Percentiles rank a stretch among this genome's conserved stretches.
phyloP scores from a whole-genome alignment of 2,797 vertebrate species.

The Cyprinodon diabolis region DNA sequence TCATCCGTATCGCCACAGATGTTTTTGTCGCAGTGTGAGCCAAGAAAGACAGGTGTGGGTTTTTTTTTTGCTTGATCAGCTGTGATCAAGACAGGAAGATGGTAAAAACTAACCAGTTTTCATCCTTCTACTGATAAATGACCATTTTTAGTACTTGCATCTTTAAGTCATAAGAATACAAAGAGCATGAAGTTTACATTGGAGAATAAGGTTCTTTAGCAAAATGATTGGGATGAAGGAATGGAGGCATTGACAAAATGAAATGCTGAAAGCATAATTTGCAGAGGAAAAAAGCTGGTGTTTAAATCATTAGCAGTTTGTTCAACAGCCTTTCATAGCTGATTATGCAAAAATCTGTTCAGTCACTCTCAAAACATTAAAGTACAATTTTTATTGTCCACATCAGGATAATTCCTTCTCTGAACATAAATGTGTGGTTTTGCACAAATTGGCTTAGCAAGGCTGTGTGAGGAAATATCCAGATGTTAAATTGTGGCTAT shows the following conservation, averaged over 20 bases:
- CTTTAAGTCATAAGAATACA: slow-evolving; percentile 4
- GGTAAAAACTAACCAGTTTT: slow-evolving; percentile 1
- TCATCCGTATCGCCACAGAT: slow-evolving; percentile 18
- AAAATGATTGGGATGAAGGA: slow-evolving; percentile 15
- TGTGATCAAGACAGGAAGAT: slow-evolving; percentile 39
- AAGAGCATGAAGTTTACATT: neutral
- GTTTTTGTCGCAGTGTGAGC: slow-evolving; percentile 13
- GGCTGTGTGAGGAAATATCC: slow-evolving; percentile 27
- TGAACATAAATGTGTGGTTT: slow-evolving; percentile 3
- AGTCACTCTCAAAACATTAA: slow-evolving; percentile 7
- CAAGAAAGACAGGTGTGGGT: slow-evolving; percentile 48
- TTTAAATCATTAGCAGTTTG: slow-evolving; percentile 14
- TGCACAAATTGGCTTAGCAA: slow-evolving; percentile 16
- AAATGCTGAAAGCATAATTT: slow-evolving; percentile 22
- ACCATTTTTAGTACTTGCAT: slow-evolving; percentile 5
- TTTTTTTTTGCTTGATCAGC: slow-evolving; percentile 27
- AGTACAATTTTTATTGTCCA: slow-evolving; percentile 17
- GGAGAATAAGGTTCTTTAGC: neutral
- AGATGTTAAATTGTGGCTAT: slow-evolving; percentile 39
- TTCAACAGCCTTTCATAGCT: slow-evolving; percentile 22
- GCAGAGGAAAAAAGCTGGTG: slow-evolving; percentile 13
- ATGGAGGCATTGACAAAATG: slow-evolving; percentile 15
- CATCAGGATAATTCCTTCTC: slow-evolving; percentile 5
- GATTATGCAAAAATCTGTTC: slow-evolving; percentile 18
- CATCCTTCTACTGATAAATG: neutral